Evolutionary conservation across 2,888 invertebrate species (phyloP), one percentile per base, ranked within the genome.

Genomic region (Operophtera brumata): DNA sequence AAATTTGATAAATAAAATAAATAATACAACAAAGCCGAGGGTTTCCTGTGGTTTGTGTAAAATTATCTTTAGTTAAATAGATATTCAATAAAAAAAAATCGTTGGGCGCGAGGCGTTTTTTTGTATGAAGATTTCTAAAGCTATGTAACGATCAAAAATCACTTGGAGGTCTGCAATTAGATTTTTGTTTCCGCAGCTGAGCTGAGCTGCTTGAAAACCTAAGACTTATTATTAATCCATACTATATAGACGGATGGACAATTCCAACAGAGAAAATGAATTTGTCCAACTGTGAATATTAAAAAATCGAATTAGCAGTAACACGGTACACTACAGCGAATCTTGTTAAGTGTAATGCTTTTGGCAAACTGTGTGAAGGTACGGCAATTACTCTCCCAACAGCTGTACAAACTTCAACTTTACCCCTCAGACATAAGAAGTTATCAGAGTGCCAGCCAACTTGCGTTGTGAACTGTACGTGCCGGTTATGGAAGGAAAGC

Each of bases 281-380:
- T 12, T 46, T 32, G 12, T 39, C 32, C 32, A 57, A 51, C 28
- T 25, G 12, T 32, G 39, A 53, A 59, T 56, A 60, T 63, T 48
- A 60, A 63, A 62, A 61, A 63, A 60, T 45, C 50, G 54, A 63
- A 62, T 63, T 57, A 59, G 65, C 70, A 61, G 49, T 65, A 64
- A 54, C 62, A 64, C 48, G 34, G 60, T 45, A 44, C 61, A 62
- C 63, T 48, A 61, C 59, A 69, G 61, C 49, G 67, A 58, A 65
- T 70, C 75, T 77, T 73, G 75, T 78, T 79, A 78, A 73, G 49
- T 59, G 56, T 66, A 81, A 76, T 78, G 72, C 75, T 78, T 79
- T 73, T 72, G 71, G 76, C 73, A 76, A 77, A 77, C 73, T 66
- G 67, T 66, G 72, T 71, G 64, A 73, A 77, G 76, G 77, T 75